These are phyloP conservation scores for Lepilemur septentrionalis DNA, from an alignment of 2,797 vertebrate species.

Conservation along the genomic window DNA sequence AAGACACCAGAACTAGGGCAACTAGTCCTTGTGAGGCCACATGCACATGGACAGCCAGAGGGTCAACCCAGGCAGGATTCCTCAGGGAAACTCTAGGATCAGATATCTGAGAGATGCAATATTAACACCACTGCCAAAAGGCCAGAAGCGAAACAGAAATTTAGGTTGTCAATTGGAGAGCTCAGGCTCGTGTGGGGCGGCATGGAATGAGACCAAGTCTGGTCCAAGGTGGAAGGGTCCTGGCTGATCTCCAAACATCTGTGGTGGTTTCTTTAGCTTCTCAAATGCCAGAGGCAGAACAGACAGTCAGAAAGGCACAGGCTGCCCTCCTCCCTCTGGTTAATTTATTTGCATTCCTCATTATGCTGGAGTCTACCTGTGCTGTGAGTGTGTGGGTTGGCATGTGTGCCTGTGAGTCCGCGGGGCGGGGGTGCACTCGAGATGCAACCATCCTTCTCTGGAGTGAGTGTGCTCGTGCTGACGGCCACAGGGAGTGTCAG, in stretches of 20 bases:
- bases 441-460: not conserved
- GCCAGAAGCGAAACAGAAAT: not conserved
- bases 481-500: not conserved
- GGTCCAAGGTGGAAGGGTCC: not conserved
- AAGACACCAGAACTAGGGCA: not conserved
- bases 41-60: not conserved
- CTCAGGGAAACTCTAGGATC: not conserved
- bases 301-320: not conserved
- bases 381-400: not conserved
- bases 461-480: not conserved
- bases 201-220: not conserved
- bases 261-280: not conserved
- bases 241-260: not conserved
- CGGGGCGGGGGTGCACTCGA: not conserved
- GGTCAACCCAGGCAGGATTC: rapidly evolving
- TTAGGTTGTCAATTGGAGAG: not conserved
- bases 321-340: not conserved
- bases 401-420: not conserved
- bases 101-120: not conserved
- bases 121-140: not conserved
- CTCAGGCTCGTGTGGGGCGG: not conserved
- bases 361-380: not conserved
- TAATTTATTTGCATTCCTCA: not conserved
- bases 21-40: not conserved
- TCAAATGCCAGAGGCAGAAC: not conserved